Conservation (phyloP, 2,113 vertebrate species). For the Grantiella picta region DNA sequence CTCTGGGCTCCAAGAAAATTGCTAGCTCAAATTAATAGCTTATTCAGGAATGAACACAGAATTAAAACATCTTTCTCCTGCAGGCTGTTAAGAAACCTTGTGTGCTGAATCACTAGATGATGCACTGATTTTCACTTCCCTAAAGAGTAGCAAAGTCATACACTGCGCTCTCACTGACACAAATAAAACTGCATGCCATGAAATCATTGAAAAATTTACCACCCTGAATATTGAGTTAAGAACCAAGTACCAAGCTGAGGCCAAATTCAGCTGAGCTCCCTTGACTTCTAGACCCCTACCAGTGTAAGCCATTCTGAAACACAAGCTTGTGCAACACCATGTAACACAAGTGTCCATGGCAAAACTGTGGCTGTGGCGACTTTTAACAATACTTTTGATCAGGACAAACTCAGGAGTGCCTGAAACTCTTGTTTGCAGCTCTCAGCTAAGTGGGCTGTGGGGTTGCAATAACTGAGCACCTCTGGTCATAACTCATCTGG, state of each 20-base stretch:
- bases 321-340: not conserved
- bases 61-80: constrained; percentile 3
- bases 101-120: constrained; percentile 44
- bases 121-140: constrained; percentile 5
- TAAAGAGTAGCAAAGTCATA: constrained; percentile 12
- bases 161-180: constrained; percentile 33
- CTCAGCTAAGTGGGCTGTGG: not conserved
- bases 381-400: not conserved
- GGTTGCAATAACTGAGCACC: not conserved
- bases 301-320: not conserved
- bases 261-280: not conserved
- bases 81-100: constrained; percentile 14
- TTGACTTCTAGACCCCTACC: not conserved
- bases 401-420: not conserved
- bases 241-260: not conserved
- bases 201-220: not conserved
- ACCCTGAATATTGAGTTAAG: not conserved
- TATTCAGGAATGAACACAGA: constrained; percentile 24
- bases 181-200: constrained; percentile 12
- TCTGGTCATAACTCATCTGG: not conserved
- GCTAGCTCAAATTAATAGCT: constrained; percentile 48
- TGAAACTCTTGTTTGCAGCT: not conserved
- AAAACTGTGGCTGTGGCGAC: not conserved
- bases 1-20: constrained; percentile 29
- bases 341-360: rapidly evolving